These are phyloP conservation scores for Pristiophorus japonicus DNA, from an alignment of 2,113 vertebrate genomes.

Conservation along the genomic window DNA sequence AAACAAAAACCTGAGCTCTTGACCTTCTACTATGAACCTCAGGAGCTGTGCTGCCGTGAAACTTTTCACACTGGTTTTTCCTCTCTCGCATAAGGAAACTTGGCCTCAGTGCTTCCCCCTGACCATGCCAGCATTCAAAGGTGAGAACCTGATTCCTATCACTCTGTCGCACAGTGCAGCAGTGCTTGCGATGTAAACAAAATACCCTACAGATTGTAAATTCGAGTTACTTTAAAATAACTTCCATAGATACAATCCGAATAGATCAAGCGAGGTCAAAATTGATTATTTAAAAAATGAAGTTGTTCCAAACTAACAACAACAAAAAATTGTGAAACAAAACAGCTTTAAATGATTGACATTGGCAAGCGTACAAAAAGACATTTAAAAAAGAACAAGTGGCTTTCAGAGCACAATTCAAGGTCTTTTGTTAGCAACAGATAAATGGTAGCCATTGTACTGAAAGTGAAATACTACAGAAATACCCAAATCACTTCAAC, in stretches of 20 bases:
- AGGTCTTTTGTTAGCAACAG: neutral
- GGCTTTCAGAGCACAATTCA: neutral
- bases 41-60: neutral
- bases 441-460: neutral
- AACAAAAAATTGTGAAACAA: neutral
- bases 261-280: neutral
- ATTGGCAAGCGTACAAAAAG: neutral
- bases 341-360: neutral
- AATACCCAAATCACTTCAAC: neutral
- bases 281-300: neutral
- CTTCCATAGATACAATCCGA: neutral
- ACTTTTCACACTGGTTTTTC: neutral
- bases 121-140: neutral
- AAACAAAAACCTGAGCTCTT: slow-evolving; percentile 36
- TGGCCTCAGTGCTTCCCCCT: neutral
- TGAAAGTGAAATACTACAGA: neutral
- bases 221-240: neutral
- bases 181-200: neutral
- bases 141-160: neutral
- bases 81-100: neutral
- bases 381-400: slow-evolving; percentile 9
- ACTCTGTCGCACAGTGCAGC: neutral
- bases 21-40: neutral
- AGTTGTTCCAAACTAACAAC: neutral
- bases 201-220: neutral